These are phyloP conservation scores for Streblospio benedicti DNA, from an alignment of 1,140 invertebrate species.

Conservation along the genomic window DNA sequence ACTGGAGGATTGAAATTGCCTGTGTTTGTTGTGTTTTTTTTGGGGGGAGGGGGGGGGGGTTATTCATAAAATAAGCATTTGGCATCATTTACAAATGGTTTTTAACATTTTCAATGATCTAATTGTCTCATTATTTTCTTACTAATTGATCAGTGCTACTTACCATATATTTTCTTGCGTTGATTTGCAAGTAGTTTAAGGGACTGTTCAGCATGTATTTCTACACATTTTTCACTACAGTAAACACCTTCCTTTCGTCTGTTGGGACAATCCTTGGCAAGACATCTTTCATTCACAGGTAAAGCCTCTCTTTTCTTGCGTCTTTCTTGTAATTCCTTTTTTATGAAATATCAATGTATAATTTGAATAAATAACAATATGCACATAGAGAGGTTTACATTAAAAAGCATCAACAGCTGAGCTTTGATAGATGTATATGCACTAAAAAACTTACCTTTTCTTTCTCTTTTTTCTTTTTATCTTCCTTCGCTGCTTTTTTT, in stretches of 20 bases:
- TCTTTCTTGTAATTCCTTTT: neutral
- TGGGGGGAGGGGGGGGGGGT: too few species aligned
- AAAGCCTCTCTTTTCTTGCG: neutral
- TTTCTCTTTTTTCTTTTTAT: conserved; percentile 14
- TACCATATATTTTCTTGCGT: conserved; percentile 22
- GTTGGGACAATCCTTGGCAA: neutral
- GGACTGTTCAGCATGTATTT: conserved; percentile 70
- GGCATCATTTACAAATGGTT: too few species aligned
- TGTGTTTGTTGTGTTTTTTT: too few species aligned
- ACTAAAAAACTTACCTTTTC: conserved; percentile 2
- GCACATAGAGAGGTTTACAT: neutral
- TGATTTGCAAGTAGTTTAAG: conserved; percentile 42
- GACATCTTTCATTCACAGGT: neutral
- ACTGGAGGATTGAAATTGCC: too few species aligned
- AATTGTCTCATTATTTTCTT: too few species aligned
- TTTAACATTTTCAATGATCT: too few species aligned
- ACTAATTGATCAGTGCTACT: too few species aligned
- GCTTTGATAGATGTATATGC: neutral
- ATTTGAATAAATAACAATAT: neutral
- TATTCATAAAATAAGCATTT: too few species aligned
- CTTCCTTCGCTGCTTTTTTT: conserved; percentile 6
- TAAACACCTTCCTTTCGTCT: conserved; percentile 56
- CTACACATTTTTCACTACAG: conserved; percentile 78
- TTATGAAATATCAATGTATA: neutral
- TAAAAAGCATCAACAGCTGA: neutral